Conservation (phyloP, 2,113 vertebrate species). For the Poeciliopsis prolifica region DNA sequence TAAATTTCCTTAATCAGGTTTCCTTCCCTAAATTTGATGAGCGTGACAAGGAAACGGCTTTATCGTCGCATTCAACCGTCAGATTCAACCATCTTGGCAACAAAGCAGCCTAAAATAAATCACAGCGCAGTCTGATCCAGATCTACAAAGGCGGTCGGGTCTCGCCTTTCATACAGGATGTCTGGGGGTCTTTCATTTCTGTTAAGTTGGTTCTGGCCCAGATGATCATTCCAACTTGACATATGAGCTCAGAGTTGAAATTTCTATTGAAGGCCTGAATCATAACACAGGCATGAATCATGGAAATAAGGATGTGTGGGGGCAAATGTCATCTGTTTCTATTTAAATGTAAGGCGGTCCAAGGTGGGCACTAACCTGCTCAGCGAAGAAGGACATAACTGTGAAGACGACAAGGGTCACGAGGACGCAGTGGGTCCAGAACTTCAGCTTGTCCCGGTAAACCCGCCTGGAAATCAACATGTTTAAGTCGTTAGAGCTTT, state of each 20-base stretch:
- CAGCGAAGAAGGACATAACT: slow-evolving; percentile 95
- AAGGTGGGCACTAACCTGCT: slow-evolving; percentile 85
- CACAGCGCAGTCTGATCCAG: not conserved
- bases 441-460: slow-evolving; percentile 96
- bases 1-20: slow-evolving; percentile 1
- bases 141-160: slow-evolving; percentile 31
- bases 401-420: slow-evolving; percentile 94
- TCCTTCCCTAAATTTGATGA: not conserved
- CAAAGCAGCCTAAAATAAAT: slow-evolving; percentile 11
- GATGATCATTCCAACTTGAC: slow-evolving; percentile 14
- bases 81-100: not conserved
- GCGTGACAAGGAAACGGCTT: not conserved
- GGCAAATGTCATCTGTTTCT: not conserved
- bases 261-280: slow-evolving; percentile 11
- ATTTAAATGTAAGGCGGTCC: not conserved
- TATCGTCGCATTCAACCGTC: no score
- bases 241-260: slow-evolving; percentile 40
- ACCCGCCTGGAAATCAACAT: slow-evolving; percentile 81
- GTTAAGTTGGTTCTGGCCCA: slow-evolving; percentile 28
- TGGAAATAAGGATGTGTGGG: slow-evolving; percentile 33
- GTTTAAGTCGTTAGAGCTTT: not conserved
- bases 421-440: slow-evolving; percentile 97
- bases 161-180: slow-evolving; percentile 20
- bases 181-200: slow-evolving; percentile 42
- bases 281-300: slow-evolving; percentile 55